phyloP scores from a whole-genome alignment of 1,140 invertebrate species.

The Brachionus sp. region DNA sequence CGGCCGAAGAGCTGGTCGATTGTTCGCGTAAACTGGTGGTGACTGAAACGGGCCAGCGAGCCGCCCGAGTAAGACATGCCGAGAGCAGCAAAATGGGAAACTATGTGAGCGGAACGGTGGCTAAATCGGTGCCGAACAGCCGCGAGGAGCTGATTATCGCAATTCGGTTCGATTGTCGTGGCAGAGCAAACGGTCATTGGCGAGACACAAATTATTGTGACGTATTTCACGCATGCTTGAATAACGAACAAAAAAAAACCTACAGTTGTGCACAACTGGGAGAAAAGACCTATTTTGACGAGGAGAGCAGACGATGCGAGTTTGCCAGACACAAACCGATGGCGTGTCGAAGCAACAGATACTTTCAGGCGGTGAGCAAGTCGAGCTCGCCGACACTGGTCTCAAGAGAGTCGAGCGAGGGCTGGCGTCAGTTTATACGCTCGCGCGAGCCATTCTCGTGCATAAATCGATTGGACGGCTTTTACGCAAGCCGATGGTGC shows the following conservation, averaged over 20 bases:
- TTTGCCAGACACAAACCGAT: background rate
- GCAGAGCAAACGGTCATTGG: slow-evolving; percentile 32
- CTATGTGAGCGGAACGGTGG: background rate
- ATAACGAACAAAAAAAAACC: slow-evolving; percentile 26
- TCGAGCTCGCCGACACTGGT: background rate
- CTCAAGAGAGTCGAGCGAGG: background rate
- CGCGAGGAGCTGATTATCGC: background rate
- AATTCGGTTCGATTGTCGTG: slow-evolving; percentile 32
- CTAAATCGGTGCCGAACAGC: background rate
- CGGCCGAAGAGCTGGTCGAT: background rate
- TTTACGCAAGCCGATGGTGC: slow-evolving; percentile 45
- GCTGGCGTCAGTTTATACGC: slow-evolving; percentile 23
- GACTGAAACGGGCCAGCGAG: background rate
- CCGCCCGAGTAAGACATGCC: background rate
- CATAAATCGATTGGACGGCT: background rate
- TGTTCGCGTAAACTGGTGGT: slow-evolving; percentile 3
- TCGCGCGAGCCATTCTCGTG: slow-evolving; percentile 20
- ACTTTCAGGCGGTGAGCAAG: background rate
- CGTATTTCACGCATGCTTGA: slow-evolving; percentile 39
- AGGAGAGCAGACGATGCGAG: slow-evolving; percentile 3
- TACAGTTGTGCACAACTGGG: slow-evolving; percentile 41
- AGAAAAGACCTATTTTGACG: slow-evolving; percentile 43
- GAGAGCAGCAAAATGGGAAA: background rate
- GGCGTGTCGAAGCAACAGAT: background rate
- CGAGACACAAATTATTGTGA: slow-evolving; percentile 34